Percentiles rank a stretch among this genome's conserved stretches.
Conservation (phyloP, 2,888 invertebrate genomes). For the Odontothrips loti region DNA sequence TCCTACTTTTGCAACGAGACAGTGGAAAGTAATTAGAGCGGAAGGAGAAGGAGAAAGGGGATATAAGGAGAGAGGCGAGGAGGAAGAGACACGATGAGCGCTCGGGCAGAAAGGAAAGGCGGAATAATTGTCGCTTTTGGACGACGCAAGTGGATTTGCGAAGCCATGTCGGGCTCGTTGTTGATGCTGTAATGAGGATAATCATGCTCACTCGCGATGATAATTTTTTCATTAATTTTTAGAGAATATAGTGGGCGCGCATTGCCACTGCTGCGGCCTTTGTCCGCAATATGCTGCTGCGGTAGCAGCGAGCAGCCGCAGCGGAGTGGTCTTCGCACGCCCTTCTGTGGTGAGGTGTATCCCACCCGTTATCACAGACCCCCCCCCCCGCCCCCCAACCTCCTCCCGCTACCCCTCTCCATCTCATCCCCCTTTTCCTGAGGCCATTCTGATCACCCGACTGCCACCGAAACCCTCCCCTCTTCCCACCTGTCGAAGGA, state of each 20-base stretch:
- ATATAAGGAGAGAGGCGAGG: not conserved
- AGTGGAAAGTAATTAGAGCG: not conserved
- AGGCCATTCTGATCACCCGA: too few relatives aligned
- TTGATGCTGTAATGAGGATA: too few relatives aligned
- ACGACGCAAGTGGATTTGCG: not conserved
- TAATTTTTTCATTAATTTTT: too few relatives aligned
- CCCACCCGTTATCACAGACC: not conserved
- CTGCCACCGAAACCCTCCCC: not conserved
- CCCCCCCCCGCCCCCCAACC: not conserved
- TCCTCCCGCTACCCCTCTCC: not conserved
- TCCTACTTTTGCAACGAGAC: not conserved
- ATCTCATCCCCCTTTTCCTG: not conserved
- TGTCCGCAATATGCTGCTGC: not conserved
- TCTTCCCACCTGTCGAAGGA: slow-evolving; percentile 7
- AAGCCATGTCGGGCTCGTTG: too few relatives aligned
- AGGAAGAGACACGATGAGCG: not conserved
- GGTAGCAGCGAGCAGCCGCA: too few relatives aligned
- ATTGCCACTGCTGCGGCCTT: too few relatives aligned
- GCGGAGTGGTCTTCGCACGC: too few relatives aligned
- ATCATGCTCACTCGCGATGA: too few relatives aligned
- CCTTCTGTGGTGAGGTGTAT: too few relatives aligned
- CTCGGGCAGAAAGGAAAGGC: not conserved
- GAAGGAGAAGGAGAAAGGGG: not conserved
- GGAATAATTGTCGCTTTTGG: not conserved
- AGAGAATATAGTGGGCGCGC: too few relatives aligned